Base-by-base conservation (phyloP, 2,888 invertebrate species). In the Chaetogeoica ovagalla region DNA sequence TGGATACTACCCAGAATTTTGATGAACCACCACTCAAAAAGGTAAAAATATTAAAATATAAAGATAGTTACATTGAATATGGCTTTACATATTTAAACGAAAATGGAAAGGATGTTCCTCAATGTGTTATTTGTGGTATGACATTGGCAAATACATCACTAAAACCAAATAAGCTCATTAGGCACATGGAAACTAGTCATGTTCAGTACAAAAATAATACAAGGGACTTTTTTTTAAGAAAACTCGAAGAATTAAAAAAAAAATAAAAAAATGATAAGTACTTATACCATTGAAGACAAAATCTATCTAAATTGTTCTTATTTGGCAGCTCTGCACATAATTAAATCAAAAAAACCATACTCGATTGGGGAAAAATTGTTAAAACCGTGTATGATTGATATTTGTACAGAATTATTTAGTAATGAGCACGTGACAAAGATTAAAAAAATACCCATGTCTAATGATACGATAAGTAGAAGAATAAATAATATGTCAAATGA, bases 301-400 rank as follows among this genome's bases (percentile, higher is more conserved):
- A 30, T 62, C 30, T 62, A 30, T 23, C 62, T 30, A 62, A 62
- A 62, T 30, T 62, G 62, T 62, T 62, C 62, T 30, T 62, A 62
- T 62, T 23, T 62, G 30, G 30, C 62, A 30, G 62, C 30, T 15
- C 13, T 62, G 4, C 62, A 62, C 30, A 62, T 23, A 62, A 13
- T 30, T 62, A n/a, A n/a, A n/a, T n/a, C n/a, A n/a, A n/a, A n/a
- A n/a, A 62, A 62, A 62, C 23, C 62, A 62, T 17, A 63, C 3
- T 39, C 39, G 39, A 39, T 39, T 6, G 39, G 7, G 39, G 39
- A 39, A 39, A 39, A 39, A 39, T 39, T 39, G 39, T 39, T 39
- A 39, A 39, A 39, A 39, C 5, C 39, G 7, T 39, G 7, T 39
- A 7, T 39, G 39, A 39, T 39, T 39, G 39, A 39, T 39, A 39